Percentiles rank a stretch among this genome's conserved stretches.
These are phyloP conservation scores for Odontomachus brunneus DNA, from an alignment of 1,140 invertebrate genomes.

Conservation along the genomic window DNA sequence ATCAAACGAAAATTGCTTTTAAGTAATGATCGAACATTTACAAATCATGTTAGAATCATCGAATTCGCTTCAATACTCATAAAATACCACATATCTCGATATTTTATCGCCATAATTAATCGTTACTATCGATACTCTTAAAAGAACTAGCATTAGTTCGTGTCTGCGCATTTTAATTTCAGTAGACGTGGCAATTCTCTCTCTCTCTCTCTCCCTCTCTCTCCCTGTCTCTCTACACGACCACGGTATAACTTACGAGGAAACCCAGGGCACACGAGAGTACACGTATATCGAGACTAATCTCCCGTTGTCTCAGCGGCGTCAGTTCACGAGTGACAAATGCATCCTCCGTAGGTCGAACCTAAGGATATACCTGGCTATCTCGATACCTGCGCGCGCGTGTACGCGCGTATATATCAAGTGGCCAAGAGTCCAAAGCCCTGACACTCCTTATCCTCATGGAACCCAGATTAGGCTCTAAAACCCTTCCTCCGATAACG, in stretches of 20 bases:
- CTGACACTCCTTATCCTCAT: slow-evolving; percentile 67
- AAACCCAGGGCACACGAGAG: slow-evolving; percentile 20
- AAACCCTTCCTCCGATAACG: slow-evolving; percentile 78
- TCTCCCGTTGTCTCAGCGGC: slow-evolving; percentile 69
- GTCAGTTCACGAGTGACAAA: slow-evolving; percentile 75
- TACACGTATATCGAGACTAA: slow-evolving; percentile 64
- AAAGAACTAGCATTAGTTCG: background rate
- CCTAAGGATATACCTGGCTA: slow-evolving; percentile 71
- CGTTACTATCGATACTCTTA: background rate
- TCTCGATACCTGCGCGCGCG: slow-evolving; percentile 65
- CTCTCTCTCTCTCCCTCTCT: too few relatives aligned
- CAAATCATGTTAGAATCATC: slow-evolving; percentile 1
- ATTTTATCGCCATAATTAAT: slow-evolving; percentile 35
- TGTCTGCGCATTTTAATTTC: slow-evolving; percentile 18
- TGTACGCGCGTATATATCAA: slow-evolving; percentile 60
- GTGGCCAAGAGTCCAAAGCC: slow-evolving; percentile 59
- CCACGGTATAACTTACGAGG: slow-evolving; percentile 13
- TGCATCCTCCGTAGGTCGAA: slow-evolving; percentile 60
- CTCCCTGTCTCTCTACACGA: background rate
- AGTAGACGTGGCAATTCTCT: background rate
- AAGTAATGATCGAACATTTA: background rate
- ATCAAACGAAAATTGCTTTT: background rate
- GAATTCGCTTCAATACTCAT: background rate
- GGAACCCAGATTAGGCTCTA: slow-evolving; percentile 75
- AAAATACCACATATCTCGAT: background rate